These are phyloP conservation scores for Corythornis cristatus DNA, from an alignment of 2,113 vertebrate genomes.

Conservation along the genomic window DNA sequence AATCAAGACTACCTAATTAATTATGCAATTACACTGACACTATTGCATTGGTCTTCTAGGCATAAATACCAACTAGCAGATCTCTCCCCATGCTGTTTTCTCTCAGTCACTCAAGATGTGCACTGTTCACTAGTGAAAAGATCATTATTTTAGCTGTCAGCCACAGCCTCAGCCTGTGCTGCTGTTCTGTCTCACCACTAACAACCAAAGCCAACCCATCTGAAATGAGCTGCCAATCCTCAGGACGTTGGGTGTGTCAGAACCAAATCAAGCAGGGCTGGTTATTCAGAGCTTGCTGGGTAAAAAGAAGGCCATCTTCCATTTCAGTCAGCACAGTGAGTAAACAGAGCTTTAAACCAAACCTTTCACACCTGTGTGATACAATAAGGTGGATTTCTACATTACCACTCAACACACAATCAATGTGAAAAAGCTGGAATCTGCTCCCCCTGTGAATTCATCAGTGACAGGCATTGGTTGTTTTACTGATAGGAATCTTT, in stretches of 20 bases:
- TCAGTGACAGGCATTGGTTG: accelerated
- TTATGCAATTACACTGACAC: background rate
- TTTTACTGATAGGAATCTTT: background rate
- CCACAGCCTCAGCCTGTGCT: background rate
- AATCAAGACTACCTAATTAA: background rate
- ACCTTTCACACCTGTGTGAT: background rate
- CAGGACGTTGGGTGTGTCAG: background rate
- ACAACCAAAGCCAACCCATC: background rate
- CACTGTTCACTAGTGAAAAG: background rate
- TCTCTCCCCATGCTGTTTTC: background rate
- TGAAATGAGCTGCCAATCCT: constrained; percentile 25
- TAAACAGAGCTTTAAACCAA: background rate
- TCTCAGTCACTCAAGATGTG: background rate
- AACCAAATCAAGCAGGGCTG: background rate
- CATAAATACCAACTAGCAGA: background rate
- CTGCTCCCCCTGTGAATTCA: background rate
- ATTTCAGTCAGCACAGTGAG: background rate
- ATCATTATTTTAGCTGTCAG: constrained; percentile 13
- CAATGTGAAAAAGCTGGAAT: background rate
- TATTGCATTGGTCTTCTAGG: background rate
- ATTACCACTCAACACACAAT: background rate
- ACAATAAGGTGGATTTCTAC: background rate
- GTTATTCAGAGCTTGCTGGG: background rate
- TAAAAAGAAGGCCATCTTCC: background rate
- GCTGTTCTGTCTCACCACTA: background rate